Conservation (phyloP, 2,797 vertebrate species). For the Pangasius mekongensis region DNA sequence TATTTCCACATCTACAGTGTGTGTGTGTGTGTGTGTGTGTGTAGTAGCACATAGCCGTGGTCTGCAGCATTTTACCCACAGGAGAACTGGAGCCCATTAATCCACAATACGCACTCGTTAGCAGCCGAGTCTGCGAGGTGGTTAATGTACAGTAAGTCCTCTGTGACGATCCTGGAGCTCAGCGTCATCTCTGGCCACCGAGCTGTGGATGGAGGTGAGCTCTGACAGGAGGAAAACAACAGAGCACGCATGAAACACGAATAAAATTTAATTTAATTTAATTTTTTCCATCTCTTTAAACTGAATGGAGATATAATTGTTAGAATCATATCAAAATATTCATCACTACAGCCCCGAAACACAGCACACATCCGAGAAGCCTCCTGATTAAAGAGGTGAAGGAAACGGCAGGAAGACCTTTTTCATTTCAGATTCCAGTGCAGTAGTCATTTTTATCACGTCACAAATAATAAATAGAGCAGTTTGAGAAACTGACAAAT, state of each 20-base stretch:
- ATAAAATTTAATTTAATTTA: not conserved
- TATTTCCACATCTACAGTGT: not conserved
- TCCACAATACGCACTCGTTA: not conserved
- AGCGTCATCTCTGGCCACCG: not conserved
- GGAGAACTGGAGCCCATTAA: constrained; percentile 10
- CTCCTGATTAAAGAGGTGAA: not conserved
- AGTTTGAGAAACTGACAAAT: not conserved
- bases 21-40: constrained; percentile 10
- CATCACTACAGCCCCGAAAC: not conserved
- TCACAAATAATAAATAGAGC: not conserved
- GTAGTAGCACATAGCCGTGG: not conserved
- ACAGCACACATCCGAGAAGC: not conserved
- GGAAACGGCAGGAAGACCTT: not conserved
- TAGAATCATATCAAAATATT: not conserved
- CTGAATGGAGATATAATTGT: not conserved
- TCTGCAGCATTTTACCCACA: constrained; percentile 5
- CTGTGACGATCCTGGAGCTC: not conserved
- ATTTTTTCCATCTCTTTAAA: not conserved
- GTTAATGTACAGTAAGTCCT: not conserved
- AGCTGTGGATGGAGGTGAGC: not conserved
- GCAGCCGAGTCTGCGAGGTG: not conserved
- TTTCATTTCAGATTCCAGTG: not conserved
- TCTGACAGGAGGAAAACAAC: not conserved
- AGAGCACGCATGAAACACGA: not conserved
- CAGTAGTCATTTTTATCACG: not conserved